Conservation (phyloP, 2,797 vertebrate species). For the Harpagifer antarcticus region DNA sequence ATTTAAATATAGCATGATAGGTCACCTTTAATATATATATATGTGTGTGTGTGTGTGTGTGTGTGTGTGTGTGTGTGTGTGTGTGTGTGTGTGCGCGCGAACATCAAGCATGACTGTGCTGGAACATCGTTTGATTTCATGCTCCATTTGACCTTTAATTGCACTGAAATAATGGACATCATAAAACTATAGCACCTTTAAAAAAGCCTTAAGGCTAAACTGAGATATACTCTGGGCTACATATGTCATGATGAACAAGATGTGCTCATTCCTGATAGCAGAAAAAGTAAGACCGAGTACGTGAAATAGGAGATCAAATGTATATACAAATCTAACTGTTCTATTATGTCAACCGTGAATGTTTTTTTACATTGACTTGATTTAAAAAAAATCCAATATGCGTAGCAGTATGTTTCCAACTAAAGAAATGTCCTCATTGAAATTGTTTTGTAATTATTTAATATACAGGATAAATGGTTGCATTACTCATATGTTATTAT, state of each 20-base stretch:
- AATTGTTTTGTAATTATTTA: neutral
- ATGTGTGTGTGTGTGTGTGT: too few relatives aligned
- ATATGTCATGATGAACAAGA: constrained; percentile 22
- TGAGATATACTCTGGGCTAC: constrained; percentile 21
- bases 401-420: neutral
- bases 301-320: neutral
- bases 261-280: neutral
- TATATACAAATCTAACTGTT: neutral
- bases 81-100: neutral
- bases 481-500: neutral
- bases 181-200: constrained; percentile 39
- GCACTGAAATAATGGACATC: constrained; percentile 45
- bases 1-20: too few relatives aligned
- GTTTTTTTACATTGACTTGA: neutral
- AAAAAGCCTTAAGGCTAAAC: constrained; percentile 21
- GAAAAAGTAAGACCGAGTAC: neutral
- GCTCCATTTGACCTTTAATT: constrained; percentile 58
- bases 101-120: constrained; percentile 16
- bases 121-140: constrained; percentile 40
- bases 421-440: neutral
- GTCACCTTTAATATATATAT: too few relatives aligned
- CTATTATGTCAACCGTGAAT: neutral
- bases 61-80: too few relatives aligned
- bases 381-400: neutral
- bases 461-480: neutral